phyloP scores from a whole-genome alignment of 2,888 invertebrate genomes.

The Toxonevra muliebris region DNA sequence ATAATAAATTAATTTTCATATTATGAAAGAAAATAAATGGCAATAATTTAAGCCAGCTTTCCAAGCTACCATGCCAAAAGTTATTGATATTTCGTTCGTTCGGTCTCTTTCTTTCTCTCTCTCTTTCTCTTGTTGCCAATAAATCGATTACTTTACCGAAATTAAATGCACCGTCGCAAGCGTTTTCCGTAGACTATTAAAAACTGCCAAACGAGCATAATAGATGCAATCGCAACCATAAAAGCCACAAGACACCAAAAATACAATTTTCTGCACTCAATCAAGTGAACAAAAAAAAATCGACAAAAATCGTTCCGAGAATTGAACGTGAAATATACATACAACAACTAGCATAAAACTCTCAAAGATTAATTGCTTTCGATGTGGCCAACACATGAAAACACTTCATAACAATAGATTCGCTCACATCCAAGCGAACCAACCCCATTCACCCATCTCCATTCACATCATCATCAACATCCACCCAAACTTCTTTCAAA shows the following conservation, averaged over 20 bases:
- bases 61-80: no score
- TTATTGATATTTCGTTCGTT: no score
- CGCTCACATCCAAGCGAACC: neutral
- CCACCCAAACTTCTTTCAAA: neutral
- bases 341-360: neutral
- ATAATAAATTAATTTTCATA: no score
- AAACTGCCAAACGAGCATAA: neutral
- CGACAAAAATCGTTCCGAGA: neutral
- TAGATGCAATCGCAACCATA: neutral
- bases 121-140: no score
- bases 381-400: neutral
- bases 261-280: neutral
- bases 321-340: neutral
- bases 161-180: no score
- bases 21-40: no score
- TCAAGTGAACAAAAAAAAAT: neutral
- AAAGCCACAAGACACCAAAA: neutral
- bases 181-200: no score
- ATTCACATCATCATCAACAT: neutral
- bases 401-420: neutral
- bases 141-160: no score
- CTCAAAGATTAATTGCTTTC: constrained; percentile 21
- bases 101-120: no score
- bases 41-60: no score
- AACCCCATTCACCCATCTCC: neutral